Percentiles rank a stretch among this genome's conserved stretches.
Evolutionary conservation across 2,888 invertebrate species (phyloP).

Genomic region (Glaucopsyche alexis): DNA sequence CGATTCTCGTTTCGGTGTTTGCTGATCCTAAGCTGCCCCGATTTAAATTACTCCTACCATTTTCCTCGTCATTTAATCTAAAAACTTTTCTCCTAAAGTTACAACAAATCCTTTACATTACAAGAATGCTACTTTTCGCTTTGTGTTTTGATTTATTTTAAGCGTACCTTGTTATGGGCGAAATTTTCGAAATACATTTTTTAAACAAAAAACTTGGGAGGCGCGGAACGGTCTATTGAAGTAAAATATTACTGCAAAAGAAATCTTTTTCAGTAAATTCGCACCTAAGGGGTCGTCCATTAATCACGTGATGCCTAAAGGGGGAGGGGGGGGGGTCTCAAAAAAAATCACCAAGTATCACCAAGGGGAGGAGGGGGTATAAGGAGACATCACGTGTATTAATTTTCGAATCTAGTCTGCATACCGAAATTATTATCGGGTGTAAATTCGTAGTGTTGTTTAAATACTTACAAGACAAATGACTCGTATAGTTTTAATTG

Average conservation of each 20-base stretch:
- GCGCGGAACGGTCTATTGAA: slow-evolving; percentile 4
- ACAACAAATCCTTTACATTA: slow-evolving; percentile 5
- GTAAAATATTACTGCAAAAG: not conserved
- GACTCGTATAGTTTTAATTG: no score
- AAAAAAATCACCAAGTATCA: no score
- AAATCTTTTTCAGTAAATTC: not conserved
- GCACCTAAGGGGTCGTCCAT: no score
- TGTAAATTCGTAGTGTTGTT: no score
- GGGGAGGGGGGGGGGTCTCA: no score
- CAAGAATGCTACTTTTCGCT: not conserved
- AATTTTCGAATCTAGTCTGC: no score
- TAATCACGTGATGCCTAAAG: no score
- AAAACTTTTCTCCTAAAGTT: not conserved
- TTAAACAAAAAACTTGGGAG: slow-evolving; percentile 1
- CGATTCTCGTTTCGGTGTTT: no score
- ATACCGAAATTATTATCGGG: no score
- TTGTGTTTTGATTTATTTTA: slow-evolving; percentile 5
- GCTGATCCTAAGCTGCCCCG: not conserved
- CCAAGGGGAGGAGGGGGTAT: no score
- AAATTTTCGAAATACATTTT: slow-evolving; percentile 12
- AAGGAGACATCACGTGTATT: no score
- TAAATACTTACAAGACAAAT: no score
- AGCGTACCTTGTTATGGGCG: not conserved
- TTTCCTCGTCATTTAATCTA: not conserved
- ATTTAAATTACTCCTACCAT: not conserved